A percentile compares a stretch with the other conserved stretches of the same genome.
Evolutionary conservation across 1,140 invertebrate genomes (phyloP).

Genomic region (Tetramorium parvispinum): DNA sequence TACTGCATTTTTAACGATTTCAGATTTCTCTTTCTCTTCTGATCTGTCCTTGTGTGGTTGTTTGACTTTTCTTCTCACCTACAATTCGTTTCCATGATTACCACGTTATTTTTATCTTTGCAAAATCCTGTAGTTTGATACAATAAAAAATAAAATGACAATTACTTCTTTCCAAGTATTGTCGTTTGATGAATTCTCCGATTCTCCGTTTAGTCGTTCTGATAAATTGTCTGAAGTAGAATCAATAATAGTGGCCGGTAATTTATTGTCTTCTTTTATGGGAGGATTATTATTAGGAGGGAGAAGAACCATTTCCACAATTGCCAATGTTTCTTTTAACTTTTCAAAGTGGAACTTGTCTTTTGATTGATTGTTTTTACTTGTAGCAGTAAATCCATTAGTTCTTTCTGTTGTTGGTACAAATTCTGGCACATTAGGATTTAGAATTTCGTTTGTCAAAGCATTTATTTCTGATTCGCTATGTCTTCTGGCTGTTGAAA

Average conservation of each 20-base stretch:
- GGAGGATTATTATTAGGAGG: conserved; percentile 4
- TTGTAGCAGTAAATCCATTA: conserved; percentile 11
- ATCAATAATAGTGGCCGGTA: not conserved
- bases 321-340: conserved; percentile 6
- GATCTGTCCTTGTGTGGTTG: conserved; percentile 83
- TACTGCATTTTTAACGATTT: conserved; percentile 85
- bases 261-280: not conserved
- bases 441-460: conserved; percentile 87
- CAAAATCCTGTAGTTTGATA: not conserved
- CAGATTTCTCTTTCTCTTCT: conserved; percentile 81
- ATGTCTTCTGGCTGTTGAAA: conserved; percentile 60
- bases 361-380: conserved; percentile 14
- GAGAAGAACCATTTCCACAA: not conserved
- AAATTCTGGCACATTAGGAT: conserved; percentile 95
- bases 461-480: conserved; percentile 76
- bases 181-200: conserved; percentile 72
- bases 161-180: conserved; percentile 87
- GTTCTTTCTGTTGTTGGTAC: conserved; percentile 86
- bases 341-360: conserved; percentile 45
- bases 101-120: conserved; percentile 6
- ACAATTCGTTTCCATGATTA: conserved; percentile 35
- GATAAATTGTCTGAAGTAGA: not conserved
- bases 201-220: conserved; percentile 58
- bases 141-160: not conserved
- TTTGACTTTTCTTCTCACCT: conserved; percentile 86